Percentiles rank a stretch among this genome's conserved stretches.
phyloP scores from a whole-genome alignment of 2,113 vertebrate species.

The Acrocephalus arundinaceus region DNA sequence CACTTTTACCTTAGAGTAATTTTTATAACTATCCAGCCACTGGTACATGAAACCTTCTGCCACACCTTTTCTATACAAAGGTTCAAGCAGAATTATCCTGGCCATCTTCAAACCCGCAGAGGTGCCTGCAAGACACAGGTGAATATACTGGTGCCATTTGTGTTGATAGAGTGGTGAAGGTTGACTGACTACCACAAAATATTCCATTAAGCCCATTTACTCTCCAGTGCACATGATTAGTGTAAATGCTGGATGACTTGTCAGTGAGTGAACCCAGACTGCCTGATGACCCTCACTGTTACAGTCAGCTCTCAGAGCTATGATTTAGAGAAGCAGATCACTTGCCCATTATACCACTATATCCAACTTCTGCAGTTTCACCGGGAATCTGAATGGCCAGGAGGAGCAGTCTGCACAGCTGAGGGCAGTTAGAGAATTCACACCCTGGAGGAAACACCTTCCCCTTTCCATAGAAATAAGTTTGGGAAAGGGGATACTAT shows the following conservation, averaged over 20 bases:
- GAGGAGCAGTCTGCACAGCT: neutral
- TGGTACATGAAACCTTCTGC: neutral
- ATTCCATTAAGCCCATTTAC: neutral
- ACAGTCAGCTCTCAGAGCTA: neutral
- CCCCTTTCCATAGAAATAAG: neutral
- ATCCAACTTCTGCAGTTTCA: neutral
- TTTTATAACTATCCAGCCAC: neutral
- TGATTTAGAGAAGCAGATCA: neutral
- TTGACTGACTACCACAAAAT: neutral
- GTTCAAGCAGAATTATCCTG: neutral
- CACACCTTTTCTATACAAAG: neutral
- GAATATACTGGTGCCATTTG: neutral
- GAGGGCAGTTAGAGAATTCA: neutral
- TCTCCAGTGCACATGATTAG: neutral
- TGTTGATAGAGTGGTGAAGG: neutral
- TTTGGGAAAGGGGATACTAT: accelerated
- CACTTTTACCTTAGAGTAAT: neutral
- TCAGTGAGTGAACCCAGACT: accelerated
- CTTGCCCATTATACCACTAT: neutral
- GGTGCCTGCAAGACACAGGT: neutral
- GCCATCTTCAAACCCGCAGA: neutral
- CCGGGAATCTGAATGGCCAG: neutral
- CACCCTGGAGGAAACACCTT: neutral
- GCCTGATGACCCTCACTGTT: accelerated
- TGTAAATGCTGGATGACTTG: neutral